Percentiles rank a stretch among this genome's conserved stretches.
Conservation (phyloP, 2,888 invertebrate species). For the Eustalomyia histrio region DNA sequence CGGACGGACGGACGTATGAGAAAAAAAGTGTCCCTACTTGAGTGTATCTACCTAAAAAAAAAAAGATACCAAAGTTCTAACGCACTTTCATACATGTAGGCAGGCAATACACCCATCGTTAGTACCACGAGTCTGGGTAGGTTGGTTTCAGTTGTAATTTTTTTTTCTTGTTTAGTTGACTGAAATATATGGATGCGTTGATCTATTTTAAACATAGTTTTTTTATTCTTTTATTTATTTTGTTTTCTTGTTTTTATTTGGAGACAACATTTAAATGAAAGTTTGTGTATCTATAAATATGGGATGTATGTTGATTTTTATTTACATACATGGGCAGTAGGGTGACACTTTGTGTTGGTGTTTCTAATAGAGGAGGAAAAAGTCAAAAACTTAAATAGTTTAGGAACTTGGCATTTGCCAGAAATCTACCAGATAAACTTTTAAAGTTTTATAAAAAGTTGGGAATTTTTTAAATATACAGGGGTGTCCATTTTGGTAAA, state of each 20-base stretch:
- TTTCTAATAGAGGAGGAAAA: too few relatives aligned
- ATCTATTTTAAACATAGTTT: conserved; percentile 58
- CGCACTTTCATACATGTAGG: too few relatives aligned
- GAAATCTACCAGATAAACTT: too few relatives aligned
- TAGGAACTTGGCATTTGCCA: too few relatives aligned
- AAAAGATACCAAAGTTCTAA: too few relatives aligned
- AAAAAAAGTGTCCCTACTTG: conserved; percentile 39
- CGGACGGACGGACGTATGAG: conserved; percentile 15
- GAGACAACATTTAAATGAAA: conserved; percentile 43
- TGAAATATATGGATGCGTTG: conserved; percentile 50
- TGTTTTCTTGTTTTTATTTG: conserved; percentile 32
- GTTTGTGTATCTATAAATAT: not conserved
- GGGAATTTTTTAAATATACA: too few relatives aligned
- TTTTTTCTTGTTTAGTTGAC: conserved; percentile 15
- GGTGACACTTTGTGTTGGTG: not conserved
- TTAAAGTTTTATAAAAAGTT: too few relatives aligned
- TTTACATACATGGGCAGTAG: not conserved
- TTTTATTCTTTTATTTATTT: conserved; percentile 40
- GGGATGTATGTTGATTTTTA: not conserved
- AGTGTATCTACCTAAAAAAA: conserved; percentile 25
- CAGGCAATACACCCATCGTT: not conserved
- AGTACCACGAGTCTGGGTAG: conserved; percentile 42
- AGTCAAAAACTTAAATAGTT: too few relatives aligned
- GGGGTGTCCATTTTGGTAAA: too few relatives aligned
- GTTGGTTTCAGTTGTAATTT: conserved; percentile 22